These are phyloP conservation scores for Philereme vetulata DNA, from an alignment of 2,888 invertebrate genomes.

Conservation along the genomic window DNA sequence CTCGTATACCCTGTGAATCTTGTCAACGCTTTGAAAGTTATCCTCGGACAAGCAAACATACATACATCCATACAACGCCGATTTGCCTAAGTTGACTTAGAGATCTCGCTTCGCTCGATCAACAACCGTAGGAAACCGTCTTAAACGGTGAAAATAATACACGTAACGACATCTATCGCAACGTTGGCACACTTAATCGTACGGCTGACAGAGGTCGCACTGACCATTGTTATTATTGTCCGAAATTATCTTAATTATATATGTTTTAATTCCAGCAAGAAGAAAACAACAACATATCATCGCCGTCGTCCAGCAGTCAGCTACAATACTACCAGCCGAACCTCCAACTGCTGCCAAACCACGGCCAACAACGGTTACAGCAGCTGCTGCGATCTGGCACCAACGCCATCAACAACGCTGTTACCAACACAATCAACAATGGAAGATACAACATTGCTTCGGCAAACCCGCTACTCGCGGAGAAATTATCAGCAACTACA, in stretches of 20 bases:
- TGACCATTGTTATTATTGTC: too few relatives aligned
- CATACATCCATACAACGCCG: too few relatives aligned
- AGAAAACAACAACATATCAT: conserved; percentile 80
- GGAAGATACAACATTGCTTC: conserved; percentile 92
- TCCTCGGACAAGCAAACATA: too few relatives aligned
- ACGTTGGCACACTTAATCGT: too few relatives aligned
- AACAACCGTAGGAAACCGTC: too few relatives aligned
- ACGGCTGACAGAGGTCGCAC: too few relatives aligned
- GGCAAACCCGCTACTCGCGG: conserved; percentile 93
- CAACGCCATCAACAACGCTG: conserved; percentile 74
- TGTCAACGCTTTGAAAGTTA: too few relatives aligned
- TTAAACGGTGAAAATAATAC: too few relatives aligned
- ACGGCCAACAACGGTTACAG: conserved; percentile 74
- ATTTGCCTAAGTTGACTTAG: too few relatives aligned
- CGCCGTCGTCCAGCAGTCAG: conserved; percentile 73
- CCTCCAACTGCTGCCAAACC: conserved; percentile 68
- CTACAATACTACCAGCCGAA: conserved; percentile 75
- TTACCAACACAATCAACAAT: conserved; percentile 78
- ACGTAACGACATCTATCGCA: too few relatives aligned
- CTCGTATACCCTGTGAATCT: too few relatives aligned
- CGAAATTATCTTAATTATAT: not conserved
- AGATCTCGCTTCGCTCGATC: too few relatives aligned
- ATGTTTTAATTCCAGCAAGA: conserved; percentile 73
- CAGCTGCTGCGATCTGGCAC: conserved; percentile 76
- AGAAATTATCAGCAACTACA: conserved; percentile 91